phyloP scores from a whole-genome alignment of 2,888 invertebrate species.

The Euclidia mi region DNA sequence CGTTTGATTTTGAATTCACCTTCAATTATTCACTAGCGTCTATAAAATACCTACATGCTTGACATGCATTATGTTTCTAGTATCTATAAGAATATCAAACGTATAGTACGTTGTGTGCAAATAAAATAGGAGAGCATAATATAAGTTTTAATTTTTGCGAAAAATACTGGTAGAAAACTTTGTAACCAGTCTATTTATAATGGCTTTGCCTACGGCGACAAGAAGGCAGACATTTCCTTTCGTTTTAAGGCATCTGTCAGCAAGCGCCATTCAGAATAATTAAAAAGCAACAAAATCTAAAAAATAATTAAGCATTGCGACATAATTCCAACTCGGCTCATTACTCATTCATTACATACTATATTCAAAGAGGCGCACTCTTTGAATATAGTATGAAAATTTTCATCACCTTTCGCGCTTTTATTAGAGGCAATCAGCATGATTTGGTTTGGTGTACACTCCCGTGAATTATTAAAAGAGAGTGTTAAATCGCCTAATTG shows the following conservation, averaged over 20 bases:
- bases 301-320: constrained; percentile 5
- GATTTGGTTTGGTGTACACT: not conserved
- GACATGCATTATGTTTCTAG: too few species aligned
- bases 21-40: too few species aligned
- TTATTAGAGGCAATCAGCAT: constrained; percentile 6
- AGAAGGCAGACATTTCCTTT: constrained; percentile 16
- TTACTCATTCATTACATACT: too few species aligned
- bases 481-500: too few species aligned
- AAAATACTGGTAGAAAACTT: not conserved
- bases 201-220: not conserved
- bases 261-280: constrained; percentile 9
- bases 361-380: too few species aligned
- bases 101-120: not conserved
- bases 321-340: constrained; percentile 10
- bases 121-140: not conserved
- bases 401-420: constrained; percentile 4
- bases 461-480: not conserved
- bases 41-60: too few species aligned
- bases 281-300: constrained; percentile 10
- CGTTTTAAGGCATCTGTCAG: constrained; percentile 15
- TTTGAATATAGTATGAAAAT: constrained; percentile 7
- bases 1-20: too few species aligned
- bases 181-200: not conserved
- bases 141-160: not conserved
- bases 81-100: not conserved